These are phyloP conservation scores for Coleophora deauratella DNA, from an alignment of 2,888 invertebrate species.

Conservation along the genomic window DNA sequence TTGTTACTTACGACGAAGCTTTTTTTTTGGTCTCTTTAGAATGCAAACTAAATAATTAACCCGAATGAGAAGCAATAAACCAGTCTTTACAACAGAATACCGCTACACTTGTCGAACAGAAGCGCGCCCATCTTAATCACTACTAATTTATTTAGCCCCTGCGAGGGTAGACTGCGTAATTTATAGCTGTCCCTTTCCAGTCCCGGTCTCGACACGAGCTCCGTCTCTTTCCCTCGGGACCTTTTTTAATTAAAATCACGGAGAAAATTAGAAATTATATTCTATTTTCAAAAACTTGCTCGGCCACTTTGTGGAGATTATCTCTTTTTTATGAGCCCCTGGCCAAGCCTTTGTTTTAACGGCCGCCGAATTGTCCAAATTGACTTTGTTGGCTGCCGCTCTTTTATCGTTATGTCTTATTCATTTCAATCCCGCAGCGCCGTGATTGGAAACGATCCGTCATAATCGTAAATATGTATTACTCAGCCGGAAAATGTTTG, in stretches of 20 bases:
- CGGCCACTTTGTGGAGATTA: slow-evolving; percentile 72
- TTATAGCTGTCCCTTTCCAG: slow-evolving; percentile 61
- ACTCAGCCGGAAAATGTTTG: too few relatives aligned
- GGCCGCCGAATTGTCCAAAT: slow-evolving; percentile 61
- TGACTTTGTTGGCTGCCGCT: slow-evolving; percentile 45
- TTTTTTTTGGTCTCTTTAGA: too few relatives aligned
- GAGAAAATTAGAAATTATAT: slow-evolving; percentile 74
- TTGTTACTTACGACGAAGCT: too few relatives aligned
- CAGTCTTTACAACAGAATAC: slow-evolving; percentile 38
- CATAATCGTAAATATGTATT: too few relatives aligned
- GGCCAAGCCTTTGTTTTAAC: slow-evolving; percentile 66
- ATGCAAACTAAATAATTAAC: too few relatives aligned
- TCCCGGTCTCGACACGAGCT: slow-evolving; percentile 34
- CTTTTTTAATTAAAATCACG: slow-evolving; percentile 74
- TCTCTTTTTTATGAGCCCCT: slow-evolving; percentile 71
- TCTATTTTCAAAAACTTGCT: slow-evolving; percentile 74
- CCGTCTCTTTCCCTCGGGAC: slow-evolving; percentile 63
- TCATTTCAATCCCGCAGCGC: slow-evolving; percentile 48
- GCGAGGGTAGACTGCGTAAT: slow-evolving; percentile 59
- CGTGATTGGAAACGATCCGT: slow-evolving; percentile 40
- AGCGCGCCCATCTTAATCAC: slow-evolving; percentile 71
- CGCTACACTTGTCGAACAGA: slow-evolving; percentile 53
- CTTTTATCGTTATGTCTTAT: slow-evolving; percentile 59
- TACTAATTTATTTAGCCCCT: slow-evolving; percentile 73
- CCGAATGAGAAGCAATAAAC: too few relatives aligned